These are phyloP conservation scores for Leptopilina myrica DNA, from an alignment of 2,888 invertebrate species.

Conservation along the genomic window DNA sequence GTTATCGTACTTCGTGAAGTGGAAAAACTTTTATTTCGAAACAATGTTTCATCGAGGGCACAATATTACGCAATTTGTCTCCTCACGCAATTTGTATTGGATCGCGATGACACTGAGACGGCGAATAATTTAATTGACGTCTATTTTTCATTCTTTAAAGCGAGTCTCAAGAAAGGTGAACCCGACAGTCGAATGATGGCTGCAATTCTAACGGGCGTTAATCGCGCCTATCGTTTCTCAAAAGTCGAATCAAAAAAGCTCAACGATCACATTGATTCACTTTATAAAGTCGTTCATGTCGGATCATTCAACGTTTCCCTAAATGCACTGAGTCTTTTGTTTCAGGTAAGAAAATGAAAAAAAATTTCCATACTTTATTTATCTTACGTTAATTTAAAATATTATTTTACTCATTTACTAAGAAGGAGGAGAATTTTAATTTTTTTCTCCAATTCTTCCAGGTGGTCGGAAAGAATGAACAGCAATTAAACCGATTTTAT, in stretches of 20 bases:
- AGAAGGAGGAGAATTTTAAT: too few relatives aligned
- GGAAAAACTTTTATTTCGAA: conserved; percentile 92
- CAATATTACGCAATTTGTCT: conserved; percentile 97
- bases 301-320: conserved; percentile 85
- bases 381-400: too few relatives aligned
- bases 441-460: conserved; percentile 48
- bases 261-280: conserved; percentile 83
- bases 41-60: conserved; percentile 89
- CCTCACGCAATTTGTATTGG: conserved; percentile 89
- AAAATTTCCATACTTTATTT: neutral
- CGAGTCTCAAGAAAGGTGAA: conserved; percentile 90
- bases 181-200: conserved; percentile 91
- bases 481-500: conserved; percentile 83
- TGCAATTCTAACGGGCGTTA: conserved; percentile 88
- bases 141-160: conserved; percentile 97
- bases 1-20: conserved; percentile 90
- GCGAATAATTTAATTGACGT: conserved; percentile 92
- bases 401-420: too few relatives aligned
- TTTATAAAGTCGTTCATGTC: conserved; percentile 89
- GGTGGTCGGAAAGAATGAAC: conserved; percentile 66
- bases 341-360: conserved; percentile 75
- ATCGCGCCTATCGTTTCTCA: conserved; percentile 90
- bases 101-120: conserved; percentile 84
- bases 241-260: conserved; percentile 81
- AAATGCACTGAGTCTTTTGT: conserved; percentile 79